Evolutionary conservation across 1,140 invertebrate species (phyloP).

Genomic region (Brachionus sp.): DNA sequence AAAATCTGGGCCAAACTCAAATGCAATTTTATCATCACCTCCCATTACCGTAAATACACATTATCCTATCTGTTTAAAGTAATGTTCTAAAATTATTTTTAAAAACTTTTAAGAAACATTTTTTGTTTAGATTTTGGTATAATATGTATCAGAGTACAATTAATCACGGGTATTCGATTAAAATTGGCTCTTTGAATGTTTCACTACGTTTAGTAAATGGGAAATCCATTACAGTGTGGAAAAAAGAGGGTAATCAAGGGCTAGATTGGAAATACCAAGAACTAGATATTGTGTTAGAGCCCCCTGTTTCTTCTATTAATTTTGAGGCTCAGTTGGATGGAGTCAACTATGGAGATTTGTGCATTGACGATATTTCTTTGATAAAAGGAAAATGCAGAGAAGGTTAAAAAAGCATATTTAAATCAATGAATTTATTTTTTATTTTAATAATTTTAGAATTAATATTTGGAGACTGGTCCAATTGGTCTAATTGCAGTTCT

Average conservation of each 20-base stretch:
- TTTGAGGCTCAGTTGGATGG: background rate
- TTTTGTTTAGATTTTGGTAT: constrained; percentile 9
- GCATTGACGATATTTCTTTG: constrained; percentile 7
- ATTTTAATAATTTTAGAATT: constrained; percentile 20
- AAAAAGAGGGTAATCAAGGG: constrained; percentile 10
- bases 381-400: background rate
- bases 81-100: background rate
- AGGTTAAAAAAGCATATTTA: background rate
- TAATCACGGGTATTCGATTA: background rate
- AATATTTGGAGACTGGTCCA: constrained; percentile 28
- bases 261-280: background rate
- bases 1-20: background rate
- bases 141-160: background rate
- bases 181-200: background rate
- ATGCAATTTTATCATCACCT: constrained; percentile 22
- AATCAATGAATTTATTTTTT: background rate
- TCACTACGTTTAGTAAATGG: background rate
- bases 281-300: background rate
- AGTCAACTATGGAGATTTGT: constrained; percentile 6
- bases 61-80: background rate
- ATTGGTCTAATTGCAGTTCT: constrained; percentile 8
- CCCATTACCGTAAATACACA: background rate
- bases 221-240: background rate
- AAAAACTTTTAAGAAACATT: background rate
- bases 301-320: background rate